Percentiles rank a stretch among this genome's conserved stretches.
These are phyloP conservation scores for Phymatocera aterrima DNA, from an alignment of 2,888 invertebrate genomes.

Conservation along the genomic window DNA sequence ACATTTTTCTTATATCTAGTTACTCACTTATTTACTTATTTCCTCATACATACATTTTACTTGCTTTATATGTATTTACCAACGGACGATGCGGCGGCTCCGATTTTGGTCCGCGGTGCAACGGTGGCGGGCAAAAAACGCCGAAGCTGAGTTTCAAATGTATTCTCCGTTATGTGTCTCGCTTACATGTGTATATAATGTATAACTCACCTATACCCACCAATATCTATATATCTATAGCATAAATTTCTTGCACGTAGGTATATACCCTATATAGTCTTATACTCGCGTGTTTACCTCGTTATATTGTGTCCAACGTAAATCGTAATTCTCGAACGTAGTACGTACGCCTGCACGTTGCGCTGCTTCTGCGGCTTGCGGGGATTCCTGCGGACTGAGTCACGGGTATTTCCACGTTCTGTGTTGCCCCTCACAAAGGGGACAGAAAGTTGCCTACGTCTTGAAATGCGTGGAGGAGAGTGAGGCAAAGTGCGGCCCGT, in stretches of 20 bases:
- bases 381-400: slow-evolving; percentile 4
- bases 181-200: too few species aligned
- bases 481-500: too few species aligned
- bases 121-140: background rate
- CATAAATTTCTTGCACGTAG: background rate
- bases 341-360: background rate
- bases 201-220: too few species aligned
- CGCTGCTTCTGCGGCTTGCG: background rate
- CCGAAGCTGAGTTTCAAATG: too few species aligned
- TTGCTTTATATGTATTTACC: background rate
- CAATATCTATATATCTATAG: too few species aligned
- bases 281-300: background rate
- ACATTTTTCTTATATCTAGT: slow-evolving; percentile 28
- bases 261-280: background rate
- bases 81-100: background rate
- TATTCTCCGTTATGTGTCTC: too few species aligned
- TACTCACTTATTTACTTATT: too few species aligned
- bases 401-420: background rate
- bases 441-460: background rate
- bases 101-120: background rate
- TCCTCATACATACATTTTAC: background rate
- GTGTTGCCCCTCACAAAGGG: background rate
- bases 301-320: background rate
- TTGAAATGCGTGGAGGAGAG: too few species aligned
- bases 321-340: background rate